Conservation (phyloP, 2,113 vertebrate species). For the Solenodon paradoxus region DNA sequence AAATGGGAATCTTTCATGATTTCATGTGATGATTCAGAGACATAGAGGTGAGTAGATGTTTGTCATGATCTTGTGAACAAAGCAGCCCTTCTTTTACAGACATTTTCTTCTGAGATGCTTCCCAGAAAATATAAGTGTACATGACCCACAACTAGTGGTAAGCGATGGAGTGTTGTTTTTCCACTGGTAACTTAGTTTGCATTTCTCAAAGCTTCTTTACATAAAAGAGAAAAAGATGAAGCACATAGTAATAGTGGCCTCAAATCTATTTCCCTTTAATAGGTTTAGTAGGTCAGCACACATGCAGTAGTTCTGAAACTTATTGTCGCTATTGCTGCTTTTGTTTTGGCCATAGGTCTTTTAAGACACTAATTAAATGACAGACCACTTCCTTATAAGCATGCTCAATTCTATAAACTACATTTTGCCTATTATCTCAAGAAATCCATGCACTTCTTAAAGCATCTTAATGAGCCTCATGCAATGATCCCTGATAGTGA, state of each 20-base stretch:
- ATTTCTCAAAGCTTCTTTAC: neutral
- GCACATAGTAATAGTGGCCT: neutral
- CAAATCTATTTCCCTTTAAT: neutral
- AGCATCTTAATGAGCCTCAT: neutral
- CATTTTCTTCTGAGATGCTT: neutral
- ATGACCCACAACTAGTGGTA: neutral
- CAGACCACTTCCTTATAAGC: neutral
- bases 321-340: neutral
- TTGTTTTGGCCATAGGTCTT: neutral
- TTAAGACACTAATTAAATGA: neutral
- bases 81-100: neutral
- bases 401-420: neutral
- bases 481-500: neutral
- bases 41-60: neutral
- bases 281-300: neutral
- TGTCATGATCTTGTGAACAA: neutral
- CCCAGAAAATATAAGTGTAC: neutral
- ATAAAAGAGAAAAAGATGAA: neutral
- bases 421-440: neutral
- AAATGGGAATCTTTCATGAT: neutral
- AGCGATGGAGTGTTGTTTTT: neutral
- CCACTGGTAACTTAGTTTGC: neutral
- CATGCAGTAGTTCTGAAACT: neutral
- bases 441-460: neutral
- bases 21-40: slow-evolving; percentile 18